Evolutionary conservation across 2,797 vertebrate species (phyloP), one percentile per base, ranked within the genome.

Genomic region (Diplodus puntazzo): DNA sequence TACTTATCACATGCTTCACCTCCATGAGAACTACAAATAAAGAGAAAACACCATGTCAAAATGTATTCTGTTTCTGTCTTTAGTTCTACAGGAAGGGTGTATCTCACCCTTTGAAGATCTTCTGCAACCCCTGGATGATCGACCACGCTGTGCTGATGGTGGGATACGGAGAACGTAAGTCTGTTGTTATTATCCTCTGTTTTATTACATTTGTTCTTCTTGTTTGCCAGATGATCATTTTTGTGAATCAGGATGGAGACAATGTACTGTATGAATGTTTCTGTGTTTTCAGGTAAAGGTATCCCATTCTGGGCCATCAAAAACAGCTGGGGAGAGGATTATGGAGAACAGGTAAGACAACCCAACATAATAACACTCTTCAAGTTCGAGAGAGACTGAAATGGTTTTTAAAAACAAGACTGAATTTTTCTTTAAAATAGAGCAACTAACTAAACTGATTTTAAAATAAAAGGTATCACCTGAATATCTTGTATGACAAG

Each of bases 291-390:
- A 97, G 97, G 96, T 80, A 95, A 95, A n/a, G 91, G 83, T 0
- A 49, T 85, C 34, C 97, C 97, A 17, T 98, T 96, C 91, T 98
- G 97, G 97, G 96, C 97, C 73, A 98, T 98, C 89, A 98, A 98
- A 90, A 98, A 98, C 94, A 98, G 97, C 92, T 98, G 97, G 97
- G 97, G 97, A 30, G 92, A 93, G 64, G 94, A 98, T 83, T 98
- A 97, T 80, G 97, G 97, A 13, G 97, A 98, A 72, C 83, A 97
- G 96, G 97, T 97, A 88, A 94, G 62, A 68, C 30, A 14, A n/a
- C 23, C 46, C 7, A 4, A 42, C 4, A 20, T 17, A 23, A 10
- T 43, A 21, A 64, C 10, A 52, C 8, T 12, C 11, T 67, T 48
- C 34, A 3, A 10, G 21, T 67, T 11, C 46, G 23, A 39, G 16